Percentiles rank a stretch among this genome's conserved stretches.
Evolutionary conservation across 2,888 invertebrate species (phyloP).

Genomic region (Stramonita haemastoma): DNA sequence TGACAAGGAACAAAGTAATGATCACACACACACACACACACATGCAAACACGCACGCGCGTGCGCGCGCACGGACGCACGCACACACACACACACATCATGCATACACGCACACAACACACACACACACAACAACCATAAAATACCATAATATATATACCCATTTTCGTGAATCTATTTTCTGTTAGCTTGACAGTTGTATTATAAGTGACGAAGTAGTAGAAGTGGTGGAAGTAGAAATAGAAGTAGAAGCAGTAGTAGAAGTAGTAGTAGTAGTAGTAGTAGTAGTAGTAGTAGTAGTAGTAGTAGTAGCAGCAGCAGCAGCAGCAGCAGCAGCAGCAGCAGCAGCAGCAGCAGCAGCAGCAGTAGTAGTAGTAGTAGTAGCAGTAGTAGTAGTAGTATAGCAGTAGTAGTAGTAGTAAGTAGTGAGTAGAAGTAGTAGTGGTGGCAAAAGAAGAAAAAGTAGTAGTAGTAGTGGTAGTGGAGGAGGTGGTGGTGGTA

Average conservation of each 20-base stretch:
- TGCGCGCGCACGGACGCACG: too few species aligned
- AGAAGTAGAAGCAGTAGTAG: constrained; percentile 30
- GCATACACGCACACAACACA: too few species aligned
- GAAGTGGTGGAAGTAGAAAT: constrained; percentile 24
- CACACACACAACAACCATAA: too few species aligned
- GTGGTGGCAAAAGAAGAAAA: background rate
- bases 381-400: background rate
- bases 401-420: background rate
- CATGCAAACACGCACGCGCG: too few species aligned
- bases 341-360: constrained; percentile 1
- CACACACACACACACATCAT: too few species aligned
- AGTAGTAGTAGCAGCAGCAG: background rate
- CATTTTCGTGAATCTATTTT: too few species aligned
- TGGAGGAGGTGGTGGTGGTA: background rate
- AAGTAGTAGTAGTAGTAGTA: constrained; percentile 14
- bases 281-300: constrained; percentile 20
- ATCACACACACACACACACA: too few species aligned
- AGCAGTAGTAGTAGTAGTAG: background rate
- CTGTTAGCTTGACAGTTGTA: background rate
- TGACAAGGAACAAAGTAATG: too few species aligned
- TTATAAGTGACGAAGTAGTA: background rate
- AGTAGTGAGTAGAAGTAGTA: background rate
- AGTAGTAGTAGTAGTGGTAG: background rate
- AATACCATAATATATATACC: too few species aligned
- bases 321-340: constrained; percentile 33